Conservation (phyloP, 2,113 vertebrate species). For the Actenoides hombroni region DNA sequence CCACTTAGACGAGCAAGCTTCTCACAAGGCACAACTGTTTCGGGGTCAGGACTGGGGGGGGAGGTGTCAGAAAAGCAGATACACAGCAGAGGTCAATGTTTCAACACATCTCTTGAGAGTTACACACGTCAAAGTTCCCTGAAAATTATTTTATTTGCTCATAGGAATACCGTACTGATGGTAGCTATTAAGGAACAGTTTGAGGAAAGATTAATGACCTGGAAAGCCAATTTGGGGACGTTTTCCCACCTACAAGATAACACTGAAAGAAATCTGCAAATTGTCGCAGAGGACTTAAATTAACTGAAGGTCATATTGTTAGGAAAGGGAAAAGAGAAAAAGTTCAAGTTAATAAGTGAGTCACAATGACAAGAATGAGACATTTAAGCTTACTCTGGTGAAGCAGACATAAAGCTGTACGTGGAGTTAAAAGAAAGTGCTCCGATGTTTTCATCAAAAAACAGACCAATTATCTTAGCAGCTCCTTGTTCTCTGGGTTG, state of each 20-base stretch:
- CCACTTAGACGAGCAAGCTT: not conserved
- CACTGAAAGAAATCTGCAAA: slow-evolving; percentile 8
- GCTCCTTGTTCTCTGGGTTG: not conserved
- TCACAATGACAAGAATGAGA: not conserved
- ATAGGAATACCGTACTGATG: not conserved
- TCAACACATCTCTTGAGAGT: not conserved
- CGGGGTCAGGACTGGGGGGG: not conserved
- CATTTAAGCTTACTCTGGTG: not conserved
- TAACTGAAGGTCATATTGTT: not conserved
- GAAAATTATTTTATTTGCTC: not conserved
- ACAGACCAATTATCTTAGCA: not conserved
- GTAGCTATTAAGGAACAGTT: not conserved
- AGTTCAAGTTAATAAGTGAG: not conserved
- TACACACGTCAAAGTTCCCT: not conserved
- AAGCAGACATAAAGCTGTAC: not conserved
- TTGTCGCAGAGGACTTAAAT: not conserved
- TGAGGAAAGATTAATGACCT: not conserved
- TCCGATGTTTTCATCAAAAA: not conserved
- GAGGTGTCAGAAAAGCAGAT: not conserved
- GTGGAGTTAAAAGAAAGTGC: not conserved
- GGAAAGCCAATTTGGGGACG: not conserved
- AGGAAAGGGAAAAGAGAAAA: not conserved
- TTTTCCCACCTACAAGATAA: not conserved
- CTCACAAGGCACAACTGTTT: not conserved
- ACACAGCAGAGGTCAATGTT: not conserved